Conservation (phyloP, 2,797 vertebrate genomes). For the Neosilurus mollespiculum region DNA sequence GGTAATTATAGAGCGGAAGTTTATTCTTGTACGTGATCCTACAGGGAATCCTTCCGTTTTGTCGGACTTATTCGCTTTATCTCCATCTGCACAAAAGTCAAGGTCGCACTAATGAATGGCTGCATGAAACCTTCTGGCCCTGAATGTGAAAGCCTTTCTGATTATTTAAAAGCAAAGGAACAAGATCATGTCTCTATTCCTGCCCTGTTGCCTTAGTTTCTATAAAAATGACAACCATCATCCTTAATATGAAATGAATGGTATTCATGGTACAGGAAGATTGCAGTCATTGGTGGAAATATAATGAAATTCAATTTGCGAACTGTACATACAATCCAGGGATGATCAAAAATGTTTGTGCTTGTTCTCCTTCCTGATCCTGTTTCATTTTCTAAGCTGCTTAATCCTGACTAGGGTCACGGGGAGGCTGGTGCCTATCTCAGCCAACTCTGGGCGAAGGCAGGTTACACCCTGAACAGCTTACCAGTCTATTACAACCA, state of each 20-base stretch:
- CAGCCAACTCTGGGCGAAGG: too few relatives aligned
- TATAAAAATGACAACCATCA: neutral
- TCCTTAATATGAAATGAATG: neutral
- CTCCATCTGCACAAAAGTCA: conserved; percentile 4
- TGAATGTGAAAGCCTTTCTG: conserved; percentile 9
- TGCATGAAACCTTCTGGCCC: neutral
- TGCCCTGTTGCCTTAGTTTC: neutral
- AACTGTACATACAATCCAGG: neutral
- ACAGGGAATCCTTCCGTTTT: neutral
- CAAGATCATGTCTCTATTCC: neutral
- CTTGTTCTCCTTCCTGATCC: neutral
- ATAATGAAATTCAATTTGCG: neutral
- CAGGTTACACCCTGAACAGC: too few relatives aligned
- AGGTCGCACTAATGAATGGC: conserved; percentile 35
- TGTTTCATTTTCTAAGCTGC: too few relatives aligned
- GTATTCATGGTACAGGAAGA: neutral
- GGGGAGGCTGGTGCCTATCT: too few relatives aligned
- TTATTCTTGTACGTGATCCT: conserved; percentile 32
- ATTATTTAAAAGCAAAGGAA: conserved; percentile 23
- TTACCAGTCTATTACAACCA: too few relatives aligned
- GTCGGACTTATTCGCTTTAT: conserved; percentile 17
- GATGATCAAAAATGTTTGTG: neutral
- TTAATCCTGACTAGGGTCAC: too few relatives aligned
- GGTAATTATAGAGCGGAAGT: conserved; percentile 38
- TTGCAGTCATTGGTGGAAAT: neutral